Evolutionary conservation across 2,797 vertebrate species (phyloP), one percentile per base, ranked within the genome.

Genomic region (Tarsius wallacei): DNA sequence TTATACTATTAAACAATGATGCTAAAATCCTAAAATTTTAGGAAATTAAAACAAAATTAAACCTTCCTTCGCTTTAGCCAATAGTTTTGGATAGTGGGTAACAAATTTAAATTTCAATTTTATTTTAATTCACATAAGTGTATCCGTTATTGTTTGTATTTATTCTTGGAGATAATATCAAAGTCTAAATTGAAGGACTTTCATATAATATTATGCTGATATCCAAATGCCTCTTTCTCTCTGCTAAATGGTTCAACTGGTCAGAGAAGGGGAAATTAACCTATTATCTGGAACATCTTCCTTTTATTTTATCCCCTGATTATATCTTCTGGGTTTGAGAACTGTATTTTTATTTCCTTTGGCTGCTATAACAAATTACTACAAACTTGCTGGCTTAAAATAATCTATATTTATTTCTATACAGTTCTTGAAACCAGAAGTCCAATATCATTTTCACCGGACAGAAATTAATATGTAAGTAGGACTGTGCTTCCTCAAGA

Each of bases 71-170:
- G 55, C 63, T 74, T 95, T 80, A 76, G 6, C 7, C 14, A 55
- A 7, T 28, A 36, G 82, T 7, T 4, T 82, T 31, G 5, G n/a
- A 59, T 49, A 77, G 5, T n/a, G 47, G 17, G 21, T 84, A 97
- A 80, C n/a, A 95, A 55, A 81, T 66, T 42, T 90, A 71, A 97
- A 88, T 68, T 70, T 85, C 33, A 89, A 55, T 16, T 71, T n/a
- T 24, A 61, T 9, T 91, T 85, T 90, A 91, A 93, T 57, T 76
- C 15, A 8, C n/a, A 0, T 68, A 55, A 78, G 11, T 68, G 5
- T 36, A 73, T 66, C 21, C 7, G 14, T 42, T 55, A 51, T 26
- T 59, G 1, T 8, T 61, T 24, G 0, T 51, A 71, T 31, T 83
- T 63, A 64, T 81, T 66, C 11, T 47, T 74, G 31, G 15, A 31